Percentiles rank a stretch among this genome's conserved stretches.
Evolutionary conservation across 2,113 vertebrate genomes (phyloP).

Genomic region (Marcusenius ussheri): DNA sequence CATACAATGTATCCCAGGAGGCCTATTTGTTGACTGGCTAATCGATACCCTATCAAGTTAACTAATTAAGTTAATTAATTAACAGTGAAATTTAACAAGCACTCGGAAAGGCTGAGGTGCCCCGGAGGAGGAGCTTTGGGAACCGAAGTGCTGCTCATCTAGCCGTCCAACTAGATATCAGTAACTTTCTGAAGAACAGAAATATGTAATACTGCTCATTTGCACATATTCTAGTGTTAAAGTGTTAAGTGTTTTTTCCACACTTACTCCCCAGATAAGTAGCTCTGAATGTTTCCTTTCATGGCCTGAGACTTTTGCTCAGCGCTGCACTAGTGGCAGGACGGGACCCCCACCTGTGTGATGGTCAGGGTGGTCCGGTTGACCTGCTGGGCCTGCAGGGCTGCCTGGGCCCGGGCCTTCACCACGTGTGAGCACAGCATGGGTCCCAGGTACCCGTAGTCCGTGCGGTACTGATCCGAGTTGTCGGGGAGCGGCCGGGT

Average conservation of each 20-base stretch:
- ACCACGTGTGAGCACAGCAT: constrained; percentile 81
- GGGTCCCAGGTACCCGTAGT: constrained; percentile 78
- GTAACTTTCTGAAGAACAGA: neutral
- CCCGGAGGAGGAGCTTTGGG: neutral
- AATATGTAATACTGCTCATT: neutral
- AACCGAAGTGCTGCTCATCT: neutral
- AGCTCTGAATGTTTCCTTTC: neutral
- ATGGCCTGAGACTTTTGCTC: neutral
- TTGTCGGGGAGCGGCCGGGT: constrained; percentile 72
- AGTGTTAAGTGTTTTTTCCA: neutral
- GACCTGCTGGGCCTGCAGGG: constrained; percentile 81
- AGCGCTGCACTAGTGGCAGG: neutral
- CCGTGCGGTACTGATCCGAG: constrained; percentile 73
- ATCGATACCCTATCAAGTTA: neutral
- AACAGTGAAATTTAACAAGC: neutral
- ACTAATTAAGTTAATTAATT: neutral
- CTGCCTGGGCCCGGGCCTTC: constrained; percentile 81
- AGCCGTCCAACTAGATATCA: neutral
- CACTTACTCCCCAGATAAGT: neutral
- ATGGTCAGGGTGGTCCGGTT: constrained; percentile 89
- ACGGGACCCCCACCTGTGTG: constrained; percentile 67
- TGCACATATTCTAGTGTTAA: neutral
- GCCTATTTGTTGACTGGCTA: neutral
- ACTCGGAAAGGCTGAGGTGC: neutral
- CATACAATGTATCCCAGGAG: neutral